Evolutionary conservation across 2,888 invertebrate genomes (phyloP).

Genomic region (Myopa tessellatipennis): DNA sequence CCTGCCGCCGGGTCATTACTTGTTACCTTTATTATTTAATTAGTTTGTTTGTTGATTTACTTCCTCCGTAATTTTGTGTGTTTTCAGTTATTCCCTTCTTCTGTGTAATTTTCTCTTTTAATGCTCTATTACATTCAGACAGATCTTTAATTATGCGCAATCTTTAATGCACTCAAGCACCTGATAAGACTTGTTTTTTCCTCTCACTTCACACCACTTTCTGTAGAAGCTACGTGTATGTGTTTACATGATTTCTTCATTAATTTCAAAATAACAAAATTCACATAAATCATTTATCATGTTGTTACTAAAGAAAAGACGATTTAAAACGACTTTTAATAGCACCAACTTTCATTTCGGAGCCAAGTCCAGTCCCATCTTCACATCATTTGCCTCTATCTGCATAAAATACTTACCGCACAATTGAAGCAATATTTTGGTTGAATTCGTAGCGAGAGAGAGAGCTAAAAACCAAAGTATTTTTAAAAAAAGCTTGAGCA

Average conservation of each 20-base stretch:
- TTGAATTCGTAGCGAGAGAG: too few relatives aligned
- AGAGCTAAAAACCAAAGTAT: too few relatives aligned
- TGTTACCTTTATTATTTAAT: neutral
- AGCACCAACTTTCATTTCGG: too few relatives aligned
- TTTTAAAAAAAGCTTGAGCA: too few relatives aligned
- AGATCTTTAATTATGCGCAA: too few relatives aligned
- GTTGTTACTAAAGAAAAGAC: neutral
- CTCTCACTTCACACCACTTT: neutral
- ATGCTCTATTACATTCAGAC: too few relatives aligned
- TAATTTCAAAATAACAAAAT: constrained; percentile 22
- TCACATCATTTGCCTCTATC: too few relatives aligned
- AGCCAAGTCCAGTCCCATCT: too few relatives aligned
- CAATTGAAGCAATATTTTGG: too few relatives aligned
- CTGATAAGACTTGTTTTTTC: constrained; percentile 7
- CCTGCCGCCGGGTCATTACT: neutral
- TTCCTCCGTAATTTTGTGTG: neutral
- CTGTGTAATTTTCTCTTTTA: too few relatives aligned
- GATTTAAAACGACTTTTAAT: too few relatives aligned
- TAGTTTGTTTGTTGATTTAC: constrained; percentile 15
- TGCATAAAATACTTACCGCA: too few relatives aligned
- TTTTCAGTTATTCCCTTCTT: neutral
- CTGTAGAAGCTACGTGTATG: neutral
- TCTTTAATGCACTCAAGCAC: constrained; percentile 21
- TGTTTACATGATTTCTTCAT: constrained; percentile 25
- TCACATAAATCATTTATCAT: constrained; percentile 6